A percentile compares a stretch with the other conserved stretches of the same genome.
Evolutionary conservation across 2,797 vertebrate species (phyloP).

Genomic region (Dromococcyx pavoninus): DNA sequence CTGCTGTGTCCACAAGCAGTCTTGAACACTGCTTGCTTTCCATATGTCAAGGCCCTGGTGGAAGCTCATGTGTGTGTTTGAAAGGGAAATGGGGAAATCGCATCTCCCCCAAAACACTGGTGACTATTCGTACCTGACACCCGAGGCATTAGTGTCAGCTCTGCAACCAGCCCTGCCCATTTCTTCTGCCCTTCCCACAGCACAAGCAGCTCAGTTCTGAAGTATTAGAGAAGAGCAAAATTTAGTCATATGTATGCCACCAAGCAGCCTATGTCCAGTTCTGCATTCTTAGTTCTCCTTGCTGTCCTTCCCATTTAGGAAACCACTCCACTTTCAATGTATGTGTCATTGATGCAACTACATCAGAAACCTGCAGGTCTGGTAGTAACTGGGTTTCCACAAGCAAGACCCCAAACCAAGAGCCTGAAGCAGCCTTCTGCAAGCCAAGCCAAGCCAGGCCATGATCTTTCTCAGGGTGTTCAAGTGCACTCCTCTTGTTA

Average conservation of each 20-base stretch:
- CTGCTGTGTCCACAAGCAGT: neutral
- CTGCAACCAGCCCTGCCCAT: neutral
- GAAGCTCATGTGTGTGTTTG: neutral
- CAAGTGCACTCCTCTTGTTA: neutral
- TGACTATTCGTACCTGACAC: neutral
- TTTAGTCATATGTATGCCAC: neutral
- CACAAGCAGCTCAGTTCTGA: neutral
- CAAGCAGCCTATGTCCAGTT: neutral
- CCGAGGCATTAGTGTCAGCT: neutral
- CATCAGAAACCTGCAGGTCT: neutral
- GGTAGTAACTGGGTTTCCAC: neutral
- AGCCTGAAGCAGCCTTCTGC: neutral
- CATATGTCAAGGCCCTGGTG: neutral
- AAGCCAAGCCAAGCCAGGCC: neutral
- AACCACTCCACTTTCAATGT: neutral
- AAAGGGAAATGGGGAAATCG: neutral
- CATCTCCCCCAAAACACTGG: neutral
- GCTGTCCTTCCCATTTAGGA: neutral
- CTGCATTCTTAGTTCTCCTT: neutral
- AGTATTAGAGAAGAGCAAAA: neutral
- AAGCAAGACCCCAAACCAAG: neutral
- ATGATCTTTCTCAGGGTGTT: neutral
- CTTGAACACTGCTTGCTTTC: neutral
- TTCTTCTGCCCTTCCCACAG: neutral
- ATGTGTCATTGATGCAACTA: neutral